Conservation (phyloP, 2,797 vertebrate species). For the Leptodactylus fallax region DNA sequence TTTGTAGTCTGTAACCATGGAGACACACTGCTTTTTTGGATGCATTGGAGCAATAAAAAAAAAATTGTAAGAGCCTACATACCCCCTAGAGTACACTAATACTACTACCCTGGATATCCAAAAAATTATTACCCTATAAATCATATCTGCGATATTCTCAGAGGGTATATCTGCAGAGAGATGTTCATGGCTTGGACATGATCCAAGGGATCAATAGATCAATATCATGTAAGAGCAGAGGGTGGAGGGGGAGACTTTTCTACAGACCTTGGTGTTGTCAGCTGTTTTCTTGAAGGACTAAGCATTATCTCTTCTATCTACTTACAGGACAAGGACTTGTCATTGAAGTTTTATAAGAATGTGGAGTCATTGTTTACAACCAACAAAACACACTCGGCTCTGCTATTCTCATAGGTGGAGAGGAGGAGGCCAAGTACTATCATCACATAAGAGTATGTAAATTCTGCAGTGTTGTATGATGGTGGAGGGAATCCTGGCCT, state of each 20-base stretch:
- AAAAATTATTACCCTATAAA: background rate
- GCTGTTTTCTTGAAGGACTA: background rate
- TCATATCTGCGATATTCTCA: background rate
- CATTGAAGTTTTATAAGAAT: too few relatives aligned
- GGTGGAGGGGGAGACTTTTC: background rate
- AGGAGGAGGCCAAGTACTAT: too few relatives aligned
- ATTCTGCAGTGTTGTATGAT: too few relatives aligned
- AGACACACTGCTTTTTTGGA: background rate
- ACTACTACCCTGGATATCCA: background rate
- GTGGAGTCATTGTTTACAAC: too few relatives aligned
- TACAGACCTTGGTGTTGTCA: background rate
- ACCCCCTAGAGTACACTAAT: too few relatives aligned
- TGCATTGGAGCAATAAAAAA: too few relatives aligned
- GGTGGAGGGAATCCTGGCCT: too few relatives aligned
- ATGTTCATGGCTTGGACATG: background rate
- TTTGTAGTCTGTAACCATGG: background rate
- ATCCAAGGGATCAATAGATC: background rate
- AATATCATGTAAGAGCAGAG: background rate
- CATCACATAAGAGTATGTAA: too few relatives aligned
- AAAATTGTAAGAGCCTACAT: too few relatives aligned
- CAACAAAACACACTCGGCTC: too few relatives aligned
- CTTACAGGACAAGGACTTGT: background rate
- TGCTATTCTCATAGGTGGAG: too few relatives aligned
- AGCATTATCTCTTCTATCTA: background rate
- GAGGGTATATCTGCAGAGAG: background rate